Percentiles rank a stretch among this genome's conserved stretches.
phyloP scores from a whole-genome alignment of 2,113 vertebrate species.

The Pachypanchax playfairii region DNA sequence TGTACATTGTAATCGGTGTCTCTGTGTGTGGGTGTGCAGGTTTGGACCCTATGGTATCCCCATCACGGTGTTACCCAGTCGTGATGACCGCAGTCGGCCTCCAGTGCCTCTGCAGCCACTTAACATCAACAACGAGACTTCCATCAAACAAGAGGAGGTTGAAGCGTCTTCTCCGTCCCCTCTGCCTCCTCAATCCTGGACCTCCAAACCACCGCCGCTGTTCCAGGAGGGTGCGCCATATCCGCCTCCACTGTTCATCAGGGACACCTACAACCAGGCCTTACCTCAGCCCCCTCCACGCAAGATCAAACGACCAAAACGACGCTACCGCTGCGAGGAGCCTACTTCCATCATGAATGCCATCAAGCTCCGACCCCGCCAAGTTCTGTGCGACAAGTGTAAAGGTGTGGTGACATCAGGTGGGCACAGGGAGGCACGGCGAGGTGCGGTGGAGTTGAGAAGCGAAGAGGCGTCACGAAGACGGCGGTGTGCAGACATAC shows the following conservation, averaged over 20 bases:
- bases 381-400: constrained; percentile 97
- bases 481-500: constrained; percentile 82
- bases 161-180: background rate
- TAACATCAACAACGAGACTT: background rate
- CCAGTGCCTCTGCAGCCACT: constrained; percentile 79
- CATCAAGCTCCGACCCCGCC: constrained; percentile 94
- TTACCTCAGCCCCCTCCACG: constrained; percentile 98
- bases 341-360: constrained; percentile 98
- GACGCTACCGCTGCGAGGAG: constrained; percentile 95
- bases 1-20: too few species aligned
- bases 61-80: constrained; percentile 92
- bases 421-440: constrained; percentile 86
- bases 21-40: constrained; percentile 67
- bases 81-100: constrained; percentile 87
- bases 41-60: constrained; percentile 98
- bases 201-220: constrained; percentile 90
- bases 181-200: constrained; percentile 81
- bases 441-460: constrained; percentile 83
- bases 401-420: constrained; percentile 87
- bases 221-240: constrained; percentile 96
- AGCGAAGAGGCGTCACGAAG: constrained; percentile 86
- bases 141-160: constrained; percentile 43
- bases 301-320: constrained; percentile 94
- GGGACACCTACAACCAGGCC: constrained; percentile 98
- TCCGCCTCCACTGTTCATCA: constrained; percentile 97